phyloP scores from a whole-genome alignment of 2,888 invertebrate species.

The Prosapia bicincta region DNA sequence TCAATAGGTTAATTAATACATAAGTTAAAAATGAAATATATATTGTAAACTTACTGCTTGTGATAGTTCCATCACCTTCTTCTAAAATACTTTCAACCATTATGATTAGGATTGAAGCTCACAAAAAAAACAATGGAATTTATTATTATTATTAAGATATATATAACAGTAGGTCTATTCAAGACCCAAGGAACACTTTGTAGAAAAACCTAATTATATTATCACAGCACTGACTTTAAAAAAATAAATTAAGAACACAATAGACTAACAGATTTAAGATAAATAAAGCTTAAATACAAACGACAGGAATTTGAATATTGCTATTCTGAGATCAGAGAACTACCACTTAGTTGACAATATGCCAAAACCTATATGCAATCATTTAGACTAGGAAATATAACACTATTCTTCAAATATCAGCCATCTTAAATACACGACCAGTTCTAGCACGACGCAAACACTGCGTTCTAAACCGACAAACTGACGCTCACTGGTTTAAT shows the following conservation, averaged over 20 bases:
- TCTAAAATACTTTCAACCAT: slow-evolving; percentile 68
- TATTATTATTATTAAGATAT: slow-evolving; percentile 15
- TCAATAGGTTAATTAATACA: no score
- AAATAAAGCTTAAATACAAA: slow-evolving; percentile 14
- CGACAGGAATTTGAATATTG: slow-evolving; percentile 22
- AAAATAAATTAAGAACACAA: slow-evolving; percentile 12
- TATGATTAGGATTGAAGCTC: slow-evolving; percentile 35
- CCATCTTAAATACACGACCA: slow-evolving; percentile 24
- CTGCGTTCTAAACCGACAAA: slow-evolving; percentile 20
- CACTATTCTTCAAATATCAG: slow-evolving; percentile 13
- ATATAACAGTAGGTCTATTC: slow-evolving; percentile 23
- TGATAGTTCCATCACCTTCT: slow-evolving; percentile 52
- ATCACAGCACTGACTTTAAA: slow-evolving; percentile 31
- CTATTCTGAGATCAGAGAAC: slow-evolving; percentile 24
- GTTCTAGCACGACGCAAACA: slow-evolving; percentile 17
- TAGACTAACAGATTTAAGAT: neutral
- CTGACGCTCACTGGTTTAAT: slow-evolving; percentile 13
- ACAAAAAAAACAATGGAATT: neutral
- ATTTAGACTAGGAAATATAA: slow-evolving; percentile 20
- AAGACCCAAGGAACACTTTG: slow-evolving; percentile 27
- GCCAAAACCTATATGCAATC: slow-evolving; percentile 23
- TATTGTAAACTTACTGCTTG: slow-evolving; percentile 35
- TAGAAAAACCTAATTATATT: slow-evolving; percentile 27
- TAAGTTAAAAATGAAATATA: slow-evolving; percentile 36
- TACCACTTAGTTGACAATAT: slow-evolving; percentile 23